These are phyloP conservation scores for mouse (Mus musculus) DNA, from an alignment of 2,113 vertebrate genomes.

Conservation along the genomic window GRCm39 chr2:34702001-34702500, in stretches of 20 bases:
- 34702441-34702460: slow-evolving; percentile 18
- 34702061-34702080: neutral
- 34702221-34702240: neutral
- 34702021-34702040: neutral
- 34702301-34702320: neutral
- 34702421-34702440: neutral
- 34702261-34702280: neutral
- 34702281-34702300: slow-evolving; percentile 44
- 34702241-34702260: neutral
- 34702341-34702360: neutral
- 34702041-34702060: neutral
- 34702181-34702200: neutral
- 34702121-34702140: neutral
- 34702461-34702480: slow-evolving; percentile 32
- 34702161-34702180: neutral
- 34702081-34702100: neutral
- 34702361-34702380: slow-evolving; percentile 36
- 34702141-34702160: neutral
- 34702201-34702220: slow-evolving; percentile 24
- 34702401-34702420: neutral
- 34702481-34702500: slow-evolving; percentile 27
- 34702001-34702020: slow-evolving; percentile 19
- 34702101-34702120: neutral
- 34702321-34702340: neutral
- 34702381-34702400: slow-evolving; percentile 17